phyloP scores from a whole-genome alignment of 2,888 invertebrate genomes.

The Heteromurus nitidus region DNA sequence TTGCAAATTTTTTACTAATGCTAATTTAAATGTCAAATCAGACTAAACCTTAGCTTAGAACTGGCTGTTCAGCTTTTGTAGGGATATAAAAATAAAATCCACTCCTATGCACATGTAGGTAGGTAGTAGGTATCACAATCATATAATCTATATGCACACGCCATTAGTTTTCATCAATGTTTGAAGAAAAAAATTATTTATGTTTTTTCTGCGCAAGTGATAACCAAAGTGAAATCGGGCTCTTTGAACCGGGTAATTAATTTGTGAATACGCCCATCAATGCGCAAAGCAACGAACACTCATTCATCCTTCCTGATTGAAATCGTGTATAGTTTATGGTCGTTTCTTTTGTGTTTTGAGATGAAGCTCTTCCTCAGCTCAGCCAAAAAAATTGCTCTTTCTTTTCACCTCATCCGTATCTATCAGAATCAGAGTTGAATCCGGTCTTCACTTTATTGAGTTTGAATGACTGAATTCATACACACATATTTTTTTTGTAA shows the following conservation, averaged over 20 bases:
- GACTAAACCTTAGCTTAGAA: too few species aligned
- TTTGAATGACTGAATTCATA: constrained; percentile 6
- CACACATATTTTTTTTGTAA: neutral
- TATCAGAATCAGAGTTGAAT: neutral
- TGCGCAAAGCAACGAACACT: too few species aligned
- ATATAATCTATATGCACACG: neutral
- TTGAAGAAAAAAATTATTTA: too few species aligned
- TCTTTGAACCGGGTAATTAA: constrained; percentile 24
- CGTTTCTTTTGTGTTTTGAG: too few species aligned
- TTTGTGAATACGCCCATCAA: neutral
- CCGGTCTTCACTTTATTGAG: neutral
- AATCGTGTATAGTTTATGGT: too few species aligned
- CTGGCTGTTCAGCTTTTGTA: too few species aligned
- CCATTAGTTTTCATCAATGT: neutral
- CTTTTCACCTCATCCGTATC: neutral
- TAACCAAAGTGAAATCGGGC: constrained; percentile 10
- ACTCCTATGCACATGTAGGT: too few species aligned
- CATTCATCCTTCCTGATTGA: constrained; percentile 21
- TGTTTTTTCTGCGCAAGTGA: too few species aligned
- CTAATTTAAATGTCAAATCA: too few species aligned
- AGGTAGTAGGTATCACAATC: neutral
- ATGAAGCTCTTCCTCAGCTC: neutral
- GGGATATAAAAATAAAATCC: neutral
- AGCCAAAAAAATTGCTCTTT: neutral
- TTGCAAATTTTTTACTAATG: neutral